Evolutionary conservation across 2,797 vertebrate species (phyloP), one percentile per base, ranked within the genome.

Genomic region (Mormyrops boulengeri): DNA sequence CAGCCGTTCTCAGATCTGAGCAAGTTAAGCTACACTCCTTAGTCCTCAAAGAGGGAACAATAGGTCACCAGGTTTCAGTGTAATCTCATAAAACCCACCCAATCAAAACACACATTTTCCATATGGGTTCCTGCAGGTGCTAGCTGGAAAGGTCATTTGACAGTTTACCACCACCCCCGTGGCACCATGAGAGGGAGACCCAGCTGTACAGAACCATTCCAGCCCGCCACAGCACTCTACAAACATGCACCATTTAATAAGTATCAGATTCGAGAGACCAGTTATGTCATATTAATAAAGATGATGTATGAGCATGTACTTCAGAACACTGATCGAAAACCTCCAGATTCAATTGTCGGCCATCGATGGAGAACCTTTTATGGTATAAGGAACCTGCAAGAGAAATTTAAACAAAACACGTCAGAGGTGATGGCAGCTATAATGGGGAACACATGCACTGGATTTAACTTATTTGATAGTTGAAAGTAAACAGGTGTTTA

Each of bases 311-410:
- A 82, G 17, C 49, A 85, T 34, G 30, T 93, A 96, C 94, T 95
- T 94, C 91, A 73, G 95, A 95, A 90, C 94, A 96, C 5, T 95
- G 94, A 92, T 96, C 95, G 85, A 95, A 96, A 2, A 96, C 92
- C 0, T 96, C 94, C 91, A 96, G 93, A 50, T 95, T 95, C 88
- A 95, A 91, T 91, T 96, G 95, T 89, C 95, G 88, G 89, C 94
- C 95, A 17, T 95, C 95, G 0, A 96, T 93, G 0, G 94, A 95
- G 77, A 96, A 88, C 88, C 94, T 93, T 91, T 96, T 96, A 22
- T 93, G 93, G 90, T 96, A 95, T 55, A 96, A 88, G 6, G 94
- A 96, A 91, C 94, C 95, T 96, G 91, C 22, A 50, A 88, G 0
- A 14, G 85, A 34, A 49, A 9, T 77, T 41, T 77, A 41, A 77